Base-by-base conservation (phyloP, 1,140 invertebrate genomes). In the Halyomorpha halys region DNA sequence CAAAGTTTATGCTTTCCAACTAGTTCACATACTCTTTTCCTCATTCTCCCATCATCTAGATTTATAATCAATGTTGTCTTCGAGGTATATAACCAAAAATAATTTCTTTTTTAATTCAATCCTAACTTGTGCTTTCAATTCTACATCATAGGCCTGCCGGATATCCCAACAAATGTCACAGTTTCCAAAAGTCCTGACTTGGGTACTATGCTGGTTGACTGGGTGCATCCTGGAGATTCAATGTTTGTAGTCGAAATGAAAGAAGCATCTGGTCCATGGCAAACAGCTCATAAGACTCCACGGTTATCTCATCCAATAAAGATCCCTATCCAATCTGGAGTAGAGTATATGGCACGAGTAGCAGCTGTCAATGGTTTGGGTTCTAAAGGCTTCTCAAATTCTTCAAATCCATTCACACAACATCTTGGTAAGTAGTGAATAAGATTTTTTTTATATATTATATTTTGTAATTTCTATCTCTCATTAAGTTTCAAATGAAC, bases 311-410 rank as follows among this genome's bases (percentile, higher is more conserved):
- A 79, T 11, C 77, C 79, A 2, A 75, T 86, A 13, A 78, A 78
- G 16, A 77, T 78, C 61, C 70, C 79, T 44, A 72, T 86, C 53
- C 82, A 82, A 69, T 83, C 84, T 0, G 86, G 85, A 18, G 79
- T 82, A 18, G 88, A 85, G 86, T 90, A 89, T 72, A 82, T 86
- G 70, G 86, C 88, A 69, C 78, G 86, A 27, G 83, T 89, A 2
- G 86, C 86, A 0, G 83, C 85, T 1, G 80, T 90, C 0, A 86
- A 83, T 71, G 77, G 77, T 1, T 79, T 82, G 65, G 87, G 87
- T 0, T 85, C 84, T 0, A 74, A 80, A 62, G 86, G 86, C 6
- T 89, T 82, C 70, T 87, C 86, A 0, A 71, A 75, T 16, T 79
- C 79, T 0, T 86, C 84, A 9, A 69, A 76, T 8, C 79, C 81